Percentiles rank a stretch among this genome's conserved stretches.
Conservation (phyloP, 2,113 vertebrate genomes). For the Mobula birostris region DNA sequence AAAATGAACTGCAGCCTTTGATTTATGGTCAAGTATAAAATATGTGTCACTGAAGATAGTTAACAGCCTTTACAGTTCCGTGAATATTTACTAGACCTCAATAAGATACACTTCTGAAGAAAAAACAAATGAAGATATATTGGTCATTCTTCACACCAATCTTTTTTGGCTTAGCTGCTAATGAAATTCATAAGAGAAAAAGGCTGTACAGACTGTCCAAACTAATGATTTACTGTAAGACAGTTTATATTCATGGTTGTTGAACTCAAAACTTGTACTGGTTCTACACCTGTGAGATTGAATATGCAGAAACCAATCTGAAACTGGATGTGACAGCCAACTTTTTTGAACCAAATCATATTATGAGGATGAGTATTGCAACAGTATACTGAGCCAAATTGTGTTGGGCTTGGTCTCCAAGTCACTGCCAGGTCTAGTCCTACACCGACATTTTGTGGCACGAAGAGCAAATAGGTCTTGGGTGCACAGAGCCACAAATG, state of each 20-base stretch:
- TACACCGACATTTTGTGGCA: neutral
- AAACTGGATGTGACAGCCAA: neutral
- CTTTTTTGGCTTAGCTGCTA: conserved; percentile 6
- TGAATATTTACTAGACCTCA: conserved; percentile 12
- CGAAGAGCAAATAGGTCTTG: no score
- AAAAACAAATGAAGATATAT: neutral
- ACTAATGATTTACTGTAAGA: neutral
- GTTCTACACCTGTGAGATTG: neutral
- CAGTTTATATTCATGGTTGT: conserved; percentile 1
- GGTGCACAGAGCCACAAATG: no score
- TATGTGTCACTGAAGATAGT: neutral
- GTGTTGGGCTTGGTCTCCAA: no score
- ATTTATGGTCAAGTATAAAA: neutral
- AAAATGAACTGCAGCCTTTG: neutral
- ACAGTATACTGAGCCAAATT: no score
- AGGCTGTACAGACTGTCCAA: conserved; percentile 22
- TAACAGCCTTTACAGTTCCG: neutral
- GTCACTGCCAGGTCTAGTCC: no score
- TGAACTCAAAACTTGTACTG: neutral
- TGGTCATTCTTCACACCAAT: conserved; percentile 8
- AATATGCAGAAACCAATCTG: neutral
- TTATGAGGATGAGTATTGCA: neutral
- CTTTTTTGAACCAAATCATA: neutral
- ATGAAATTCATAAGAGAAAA: neutral
- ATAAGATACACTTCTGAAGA: neutral